These are phyloP conservation scores for Calyptommatus sinebrachiatus DNA, from an alignment of 2,113 vertebrate species.

Conservation along the genomic window DNA sequence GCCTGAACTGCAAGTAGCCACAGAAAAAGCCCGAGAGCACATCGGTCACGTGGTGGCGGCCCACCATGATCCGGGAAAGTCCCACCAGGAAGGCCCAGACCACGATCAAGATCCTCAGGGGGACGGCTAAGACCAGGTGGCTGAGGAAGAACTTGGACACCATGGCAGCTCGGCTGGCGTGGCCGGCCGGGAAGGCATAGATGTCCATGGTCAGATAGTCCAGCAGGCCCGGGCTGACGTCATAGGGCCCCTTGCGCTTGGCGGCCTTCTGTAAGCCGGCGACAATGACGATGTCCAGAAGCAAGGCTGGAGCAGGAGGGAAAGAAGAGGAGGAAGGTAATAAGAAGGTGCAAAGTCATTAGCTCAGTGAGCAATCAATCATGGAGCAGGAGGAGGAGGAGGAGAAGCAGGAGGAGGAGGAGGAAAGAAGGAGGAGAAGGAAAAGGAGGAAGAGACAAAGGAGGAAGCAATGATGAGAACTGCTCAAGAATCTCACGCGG, in stretches of 20 bases:
- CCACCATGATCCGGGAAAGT: slow-evolving; percentile 88
- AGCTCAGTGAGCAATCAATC: neutral
- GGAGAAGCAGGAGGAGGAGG: too few relatives aligned
- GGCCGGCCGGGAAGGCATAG: slow-evolving; percentile 90
- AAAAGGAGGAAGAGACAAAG: too few relatives aligned
- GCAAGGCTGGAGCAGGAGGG: slow-evolving; percentile 73
- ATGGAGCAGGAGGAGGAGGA: too few relatives aligned
- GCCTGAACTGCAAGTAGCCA: slow-evolving; percentile 88
- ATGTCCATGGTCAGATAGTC: slow-evolving; percentile 91
- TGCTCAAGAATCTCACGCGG: too few relatives aligned
- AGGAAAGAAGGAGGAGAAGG: too few relatives aligned
- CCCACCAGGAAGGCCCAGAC: slow-evolving; percentile 93
- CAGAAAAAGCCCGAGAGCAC: slow-evolving; percentile 88
- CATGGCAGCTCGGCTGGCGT: slow-evolving; percentile 91
- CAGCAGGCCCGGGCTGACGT: slow-evolving; percentile 83
- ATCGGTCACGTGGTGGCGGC: slow-evolving; percentile 90
- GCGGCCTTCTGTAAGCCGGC: slow-evolving; percentile 90
- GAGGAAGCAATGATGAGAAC: too few relatives aligned
- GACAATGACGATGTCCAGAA: slow-evolving; percentile 89
- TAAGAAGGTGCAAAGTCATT: neutral
- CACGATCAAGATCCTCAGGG: slow-evolving; percentile 87
- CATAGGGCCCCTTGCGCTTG: slow-evolving; percentile 86
- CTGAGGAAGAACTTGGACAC: slow-evolving; percentile 95
- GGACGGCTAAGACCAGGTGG: slow-evolving; percentile 93
- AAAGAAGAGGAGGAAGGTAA: neutral